A percentile compares a stretch with the other conserved stretches of the same genome.
These are phyloP conservation scores for Phalloptychus januarius DNA, from an alignment of 2,797 vertebrate species.

Conservation along the genomic window DNA sequence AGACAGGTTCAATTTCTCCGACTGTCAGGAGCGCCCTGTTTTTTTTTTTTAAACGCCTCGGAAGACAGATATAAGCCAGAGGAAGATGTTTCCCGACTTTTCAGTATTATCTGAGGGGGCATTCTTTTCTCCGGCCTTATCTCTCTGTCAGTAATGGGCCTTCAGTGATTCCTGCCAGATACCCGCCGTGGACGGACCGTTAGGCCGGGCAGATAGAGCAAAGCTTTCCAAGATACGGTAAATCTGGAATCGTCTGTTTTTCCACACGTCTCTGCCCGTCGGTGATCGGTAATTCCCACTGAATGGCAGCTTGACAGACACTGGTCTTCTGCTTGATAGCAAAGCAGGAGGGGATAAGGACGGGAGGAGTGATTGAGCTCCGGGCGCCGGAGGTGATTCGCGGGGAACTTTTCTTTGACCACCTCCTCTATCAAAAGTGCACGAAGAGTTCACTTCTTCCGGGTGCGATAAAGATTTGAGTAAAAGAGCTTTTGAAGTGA, in stretches of 20 bases:
- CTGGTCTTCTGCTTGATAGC: conserved; percentile 32
- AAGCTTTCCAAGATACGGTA: conserved; percentile 60
- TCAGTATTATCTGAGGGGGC: conserved; percentile 66
- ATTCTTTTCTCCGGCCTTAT: conserved; percentile 69
- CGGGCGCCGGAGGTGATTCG: conserved; percentile 30
- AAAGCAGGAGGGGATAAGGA: conserved; percentile 15
- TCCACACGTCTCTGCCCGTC: conserved; percentile 40
- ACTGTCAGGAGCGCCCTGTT: conserved; percentile 68
- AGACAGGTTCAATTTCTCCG: conserved; percentile 77
- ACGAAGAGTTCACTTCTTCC: conserved; percentile 38
- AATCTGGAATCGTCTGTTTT: conserved; percentile 53
- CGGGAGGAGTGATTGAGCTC: conserved; percentile 17
- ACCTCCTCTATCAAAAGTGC: conserved; percentile 57
- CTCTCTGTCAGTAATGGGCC: conserved; percentile 74
- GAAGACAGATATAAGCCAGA: conserved; percentile 68
- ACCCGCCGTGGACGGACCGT: conserved; percentile 55
- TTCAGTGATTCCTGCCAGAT: conserved; percentile 73
- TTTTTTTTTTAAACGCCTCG: conserved; percentile 61
- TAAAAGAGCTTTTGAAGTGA: conserved; percentile 53
- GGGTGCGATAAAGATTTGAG: conserved; percentile 42
- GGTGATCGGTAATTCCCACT: conserved; percentile 61
- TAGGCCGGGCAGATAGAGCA: conserved; percentile 57
- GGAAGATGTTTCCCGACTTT: conserved; percentile 71
- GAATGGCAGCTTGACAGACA: conserved; percentile 67
- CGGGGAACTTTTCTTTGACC: conserved; percentile 64